Conservation (phyloP, 2,888 invertebrate species). For the Drosophila kokeensis region DNA sequence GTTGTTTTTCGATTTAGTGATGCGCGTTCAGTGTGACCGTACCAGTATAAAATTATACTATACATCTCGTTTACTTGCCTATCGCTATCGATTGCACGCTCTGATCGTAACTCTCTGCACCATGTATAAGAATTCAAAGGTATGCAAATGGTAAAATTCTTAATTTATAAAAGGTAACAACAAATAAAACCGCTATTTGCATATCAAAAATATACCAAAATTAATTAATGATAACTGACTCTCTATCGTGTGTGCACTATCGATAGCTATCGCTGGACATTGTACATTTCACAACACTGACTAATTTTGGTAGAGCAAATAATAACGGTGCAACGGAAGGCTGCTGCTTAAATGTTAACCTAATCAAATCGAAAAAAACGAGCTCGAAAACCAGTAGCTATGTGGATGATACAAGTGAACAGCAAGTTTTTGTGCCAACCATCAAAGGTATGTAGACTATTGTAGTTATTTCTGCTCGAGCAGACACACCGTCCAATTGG, state of each 20-base stretch:
- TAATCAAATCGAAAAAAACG: conserved; percentile 27
- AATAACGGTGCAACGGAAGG: conserved; percentile 12
- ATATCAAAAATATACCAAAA: neutral
- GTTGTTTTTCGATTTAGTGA: conserved; percentile 62
- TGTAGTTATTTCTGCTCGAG: neutral
- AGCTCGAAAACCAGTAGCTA: conserved; percentile 58
- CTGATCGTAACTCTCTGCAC: neutral
- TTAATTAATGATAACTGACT: neutral
- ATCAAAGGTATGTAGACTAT: conserved; percentile 61
- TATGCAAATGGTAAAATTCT: neutral
- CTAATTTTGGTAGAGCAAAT: neutral
- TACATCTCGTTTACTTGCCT: neutral
- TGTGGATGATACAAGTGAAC: conserved; percentile 77
- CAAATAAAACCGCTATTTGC: neutral
- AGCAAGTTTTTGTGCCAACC: conserved; percentile 62
- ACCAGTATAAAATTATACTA: conserved; percentile 2
- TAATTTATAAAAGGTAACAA: neutral
- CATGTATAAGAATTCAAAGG: neutral
- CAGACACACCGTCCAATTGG: conserved; percentile 3
- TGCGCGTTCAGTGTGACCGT: conserved; percentile 40
- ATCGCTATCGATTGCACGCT: conserved; percentile 13
- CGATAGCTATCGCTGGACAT: neutral
- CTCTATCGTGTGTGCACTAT: neutral
- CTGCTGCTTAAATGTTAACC: conserved; percentile 47
- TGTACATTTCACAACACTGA: conserved; percentile 12